Percentiles rank a stretch among this genome's conserved stretches.
phyloP scores from a whole-genome alignment of 2,888 invertebrate species.

The Harmothoe impar region DNA sequence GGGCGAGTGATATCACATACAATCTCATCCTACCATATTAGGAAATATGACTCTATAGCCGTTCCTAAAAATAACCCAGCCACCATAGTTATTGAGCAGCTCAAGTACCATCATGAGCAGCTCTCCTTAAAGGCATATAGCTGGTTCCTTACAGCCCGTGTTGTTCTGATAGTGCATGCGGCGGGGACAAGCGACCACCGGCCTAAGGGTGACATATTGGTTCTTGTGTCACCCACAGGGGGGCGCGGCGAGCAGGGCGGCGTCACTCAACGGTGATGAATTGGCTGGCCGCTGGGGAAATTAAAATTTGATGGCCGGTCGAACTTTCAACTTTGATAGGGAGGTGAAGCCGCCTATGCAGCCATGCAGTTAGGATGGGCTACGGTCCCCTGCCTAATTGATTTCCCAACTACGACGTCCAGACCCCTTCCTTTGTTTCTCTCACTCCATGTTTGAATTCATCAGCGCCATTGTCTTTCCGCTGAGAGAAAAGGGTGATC shows the following conservation, averaged over 20 bases:
- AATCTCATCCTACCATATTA: no score
- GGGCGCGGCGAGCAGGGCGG: not conserved
- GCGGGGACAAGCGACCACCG: not conserved
- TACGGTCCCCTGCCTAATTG: conserved; percentile 19
- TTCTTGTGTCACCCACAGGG: conserved; percentile 35
- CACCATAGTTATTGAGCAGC: no score
- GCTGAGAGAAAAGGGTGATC: not conserved
- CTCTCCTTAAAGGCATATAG: no score
- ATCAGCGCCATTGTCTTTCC: not conserved
- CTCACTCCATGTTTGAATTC: not conserved
- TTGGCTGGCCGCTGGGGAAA: conserved; percentile 44
- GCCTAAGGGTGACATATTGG: conserved; percentile 28
- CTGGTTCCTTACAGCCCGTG: not conserved
- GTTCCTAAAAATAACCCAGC: no score
- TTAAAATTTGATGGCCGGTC: conserved; percentile 53
- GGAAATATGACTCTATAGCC: no score
- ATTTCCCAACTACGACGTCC: not conserved
- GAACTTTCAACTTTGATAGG: conserved; percentile 52
- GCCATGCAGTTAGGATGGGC: not conserved
- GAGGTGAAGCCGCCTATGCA: not conserved
- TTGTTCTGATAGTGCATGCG: not conserved
- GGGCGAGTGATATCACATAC: no score
- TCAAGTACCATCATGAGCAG: no score
- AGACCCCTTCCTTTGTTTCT: not conserved
- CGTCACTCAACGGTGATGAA: conserved; percentile 33